Conservation (phyloP, 2,113 vertebrate species). For the Chamaea fasciata region DNA sequence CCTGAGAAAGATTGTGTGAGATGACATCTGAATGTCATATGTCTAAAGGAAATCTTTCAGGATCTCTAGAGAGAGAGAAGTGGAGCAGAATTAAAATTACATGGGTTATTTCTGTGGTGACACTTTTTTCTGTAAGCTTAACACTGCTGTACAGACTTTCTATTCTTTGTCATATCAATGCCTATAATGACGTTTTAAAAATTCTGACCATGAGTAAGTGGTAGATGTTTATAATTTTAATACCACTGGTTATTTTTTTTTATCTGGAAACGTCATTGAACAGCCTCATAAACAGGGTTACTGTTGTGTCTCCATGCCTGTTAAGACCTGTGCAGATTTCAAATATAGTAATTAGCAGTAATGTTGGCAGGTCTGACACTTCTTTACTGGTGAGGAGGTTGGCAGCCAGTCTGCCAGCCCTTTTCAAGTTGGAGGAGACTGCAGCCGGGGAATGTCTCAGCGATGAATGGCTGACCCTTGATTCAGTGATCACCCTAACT, state of each 20-base stretch:
- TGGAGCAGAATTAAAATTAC: background rate
- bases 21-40: background rate
- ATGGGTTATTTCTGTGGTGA: background rate
- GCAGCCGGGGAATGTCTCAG: constrained; percentile 11
- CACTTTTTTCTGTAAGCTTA: background rate
- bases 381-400: background rate
- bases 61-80: background rate
- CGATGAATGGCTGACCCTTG: background rate
- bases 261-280: background rate
- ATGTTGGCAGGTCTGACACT: background rate
- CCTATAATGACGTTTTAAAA: background rate
- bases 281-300: background rate
- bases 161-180: background rate
- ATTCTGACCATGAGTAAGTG: background rate
- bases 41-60: background rate
- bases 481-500: constrained; percentile 6
- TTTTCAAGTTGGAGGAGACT: background rate
- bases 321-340: background rate
- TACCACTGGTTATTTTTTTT: background rate
- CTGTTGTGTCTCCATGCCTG: background rate
- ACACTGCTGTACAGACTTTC: background rate
- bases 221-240: background rate
- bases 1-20: background rate
- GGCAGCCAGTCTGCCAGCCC: background rate
- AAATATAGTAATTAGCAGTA: background rate